Evolutionary conservation across 1,140 invertebrate species (phyloP).

Genomic region (Drosophila azteca): DNA sequence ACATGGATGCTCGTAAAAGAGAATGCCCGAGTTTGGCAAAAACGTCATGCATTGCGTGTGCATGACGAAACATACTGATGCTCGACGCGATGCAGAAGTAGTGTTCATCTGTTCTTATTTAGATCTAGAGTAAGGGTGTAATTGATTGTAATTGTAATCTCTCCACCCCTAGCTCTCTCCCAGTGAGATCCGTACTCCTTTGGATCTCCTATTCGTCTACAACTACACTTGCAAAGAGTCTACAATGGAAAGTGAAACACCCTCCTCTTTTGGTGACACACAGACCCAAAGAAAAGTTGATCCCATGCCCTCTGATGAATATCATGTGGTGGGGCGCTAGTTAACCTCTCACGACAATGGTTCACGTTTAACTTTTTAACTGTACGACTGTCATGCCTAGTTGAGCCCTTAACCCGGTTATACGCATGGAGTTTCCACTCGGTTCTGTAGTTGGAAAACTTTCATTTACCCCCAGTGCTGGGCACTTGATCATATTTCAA

Average conservation of each 20-base stretch:
- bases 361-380: constrained; percentile 30
- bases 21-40: no score
- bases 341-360: constrained; percentile 35
- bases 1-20: no score
- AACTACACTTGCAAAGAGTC: neutral
- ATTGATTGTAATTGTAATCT: no score
- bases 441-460: constrained; percentile 10
- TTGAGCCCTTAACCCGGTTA: constrained; percentile 45
- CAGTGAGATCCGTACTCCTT: no score
- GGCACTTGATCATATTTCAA: constrained; percentile 41
- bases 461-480: constrained; percentile 21
- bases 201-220: no score
- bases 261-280: neutral
- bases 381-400: constrained; percentile 35
- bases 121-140: no score
- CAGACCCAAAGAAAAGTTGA: constrained; percentile 5
- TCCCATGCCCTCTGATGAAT: neutral
- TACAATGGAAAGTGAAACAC: neutral
- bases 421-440: neutral
- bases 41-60: no score
- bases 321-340: constrained; percentile 20
- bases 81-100: no score
- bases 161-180: no score
- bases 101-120: no score
- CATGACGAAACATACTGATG: no score